These are phyloP conservation scores for Callipepla californica DNA, from an alignment of 2,113 vertebrate species.

Conservation along the genomic window DNA sequence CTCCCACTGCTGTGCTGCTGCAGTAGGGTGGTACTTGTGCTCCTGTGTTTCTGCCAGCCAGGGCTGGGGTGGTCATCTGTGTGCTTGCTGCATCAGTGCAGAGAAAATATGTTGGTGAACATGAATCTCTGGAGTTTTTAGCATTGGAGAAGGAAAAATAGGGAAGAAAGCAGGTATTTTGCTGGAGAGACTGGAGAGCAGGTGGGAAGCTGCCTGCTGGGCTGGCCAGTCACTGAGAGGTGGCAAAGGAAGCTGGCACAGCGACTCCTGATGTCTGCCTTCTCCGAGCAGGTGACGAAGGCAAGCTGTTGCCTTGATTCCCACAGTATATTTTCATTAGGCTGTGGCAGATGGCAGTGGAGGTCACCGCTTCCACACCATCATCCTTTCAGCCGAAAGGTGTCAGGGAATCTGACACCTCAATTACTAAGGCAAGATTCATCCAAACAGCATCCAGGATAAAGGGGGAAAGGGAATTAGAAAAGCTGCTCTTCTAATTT, in stretches of 20 bases:
- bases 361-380: slow-evolving; percentile 47
- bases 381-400: slow-evolving; percentile 4
- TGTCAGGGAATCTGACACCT: slow-evolving; percentile 40
- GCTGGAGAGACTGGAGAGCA: neutral
- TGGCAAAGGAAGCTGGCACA: slow-evolving; percentile 48
- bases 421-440: slow-evolving; percentile 26
- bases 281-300: slow-evolving; percentile 24
- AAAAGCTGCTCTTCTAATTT: neutral
- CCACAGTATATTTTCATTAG: slow-evolving; percentile 65
- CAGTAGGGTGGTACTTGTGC: accelerated
- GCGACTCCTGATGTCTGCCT: neutral
- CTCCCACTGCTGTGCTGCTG: accelerated
- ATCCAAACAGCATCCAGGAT: neutral
- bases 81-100: neutral
- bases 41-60: neutral
- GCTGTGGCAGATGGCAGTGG: slow-evolving; percentile 51
- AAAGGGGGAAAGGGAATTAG: neutral
- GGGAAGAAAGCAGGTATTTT: neutral
- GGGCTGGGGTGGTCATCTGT: neutral
- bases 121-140: neutral
- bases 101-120: accelerated
- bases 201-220: slow-evolving; percentile 34
- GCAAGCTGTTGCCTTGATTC: slow-evolving; percentile 58
- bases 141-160: accelerated
- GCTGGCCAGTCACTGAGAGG: neutral